Conservation (phyloP, 2,888 invertebrate genomes). For the Polyommatus icarus region DNA sequence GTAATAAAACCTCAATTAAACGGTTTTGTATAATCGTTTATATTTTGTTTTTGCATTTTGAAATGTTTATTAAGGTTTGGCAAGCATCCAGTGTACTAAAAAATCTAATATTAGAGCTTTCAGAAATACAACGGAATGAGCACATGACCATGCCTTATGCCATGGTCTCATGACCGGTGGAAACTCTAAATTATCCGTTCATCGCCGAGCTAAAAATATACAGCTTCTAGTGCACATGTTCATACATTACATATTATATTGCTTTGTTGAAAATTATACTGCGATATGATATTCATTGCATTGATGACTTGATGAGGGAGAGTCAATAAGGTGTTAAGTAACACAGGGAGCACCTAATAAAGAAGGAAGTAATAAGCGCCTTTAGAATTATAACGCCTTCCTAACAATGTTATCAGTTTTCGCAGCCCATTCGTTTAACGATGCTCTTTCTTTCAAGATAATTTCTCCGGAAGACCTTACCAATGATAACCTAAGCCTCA, state of each 20-base stretch:
- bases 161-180: constrained; percentile 46
- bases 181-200: constrained; percentile 25
- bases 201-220: constrained; percentile 21
- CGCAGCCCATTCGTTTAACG: neutral
- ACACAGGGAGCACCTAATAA: too few relatives aligned
- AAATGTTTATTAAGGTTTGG: constrained; percentile 52
- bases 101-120: constrained; percentile 73
- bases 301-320: neutral
- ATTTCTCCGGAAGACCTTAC: neutral
- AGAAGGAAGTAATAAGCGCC: neutral
- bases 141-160: constrained; percentile 64
- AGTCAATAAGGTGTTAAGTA: neutral
- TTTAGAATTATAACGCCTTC: too few relatives aligned
- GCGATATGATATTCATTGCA: neutral
- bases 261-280: neutral
- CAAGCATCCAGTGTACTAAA: constrained; percentile 71
- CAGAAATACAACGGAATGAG: constrained; percentile 71
- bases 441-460: neutral
- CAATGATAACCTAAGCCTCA: neutral
- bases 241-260: constrained; percentile 14
- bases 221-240: neutral
- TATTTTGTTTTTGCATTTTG: neutral
- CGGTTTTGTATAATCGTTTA: neutral
- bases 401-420: neutral
- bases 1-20: neutral